Evolutionary conservation across 2,888 invertebrate genomes (phyloP).

Genomic region (Stenichneumon culpator): DNA sequence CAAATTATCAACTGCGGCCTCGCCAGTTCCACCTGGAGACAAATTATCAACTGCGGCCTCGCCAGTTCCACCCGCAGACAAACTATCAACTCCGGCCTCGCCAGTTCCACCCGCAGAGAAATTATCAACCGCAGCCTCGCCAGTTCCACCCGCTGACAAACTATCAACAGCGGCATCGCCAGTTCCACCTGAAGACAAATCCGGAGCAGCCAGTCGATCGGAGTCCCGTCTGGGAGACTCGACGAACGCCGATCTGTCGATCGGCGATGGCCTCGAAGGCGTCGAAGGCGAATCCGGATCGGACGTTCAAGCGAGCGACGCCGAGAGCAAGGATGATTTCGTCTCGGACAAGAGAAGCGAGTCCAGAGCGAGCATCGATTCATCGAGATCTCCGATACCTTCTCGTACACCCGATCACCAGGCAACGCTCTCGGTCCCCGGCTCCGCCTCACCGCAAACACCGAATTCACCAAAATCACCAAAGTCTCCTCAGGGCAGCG

Average conservation of each 20-base stretch:
- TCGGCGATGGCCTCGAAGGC: not conserved
- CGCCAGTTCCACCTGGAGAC: constrained; percentile 19
- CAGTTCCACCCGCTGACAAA: constrained; percentile 25
- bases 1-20: no score
- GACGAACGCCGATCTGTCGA: not conserved
- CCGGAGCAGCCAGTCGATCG: constrained; percentile 49
- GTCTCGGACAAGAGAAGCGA: constrained; percentile 44
- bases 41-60: constrained; percentile 27
- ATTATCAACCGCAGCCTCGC: constrained; percentile 17
- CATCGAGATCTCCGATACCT: constrained; percentile 47
- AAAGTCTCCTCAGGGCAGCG: constrained; percentile 64
- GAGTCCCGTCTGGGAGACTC: constrained; percentile 52
- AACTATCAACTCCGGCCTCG: constrained; percentile 1
- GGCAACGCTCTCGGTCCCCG: constrained; percentile 63
- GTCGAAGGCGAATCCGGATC: not conserved
- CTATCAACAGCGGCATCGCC: constrained; percentile 16
- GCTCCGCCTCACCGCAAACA: constrained; percentile 50
- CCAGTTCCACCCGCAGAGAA: constrained; percentile 34
- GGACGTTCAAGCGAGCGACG: constrained; percentile 12
- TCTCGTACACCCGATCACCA: constrained; percentile 50
- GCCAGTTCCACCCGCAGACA: constrained; percentile 12
- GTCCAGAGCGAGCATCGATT: constrained; percentile 33
- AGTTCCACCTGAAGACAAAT: constrained; percentile 28
- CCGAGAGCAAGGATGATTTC: constrained; percentile 43
- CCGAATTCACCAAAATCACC: constrained; percentile 50